A percentile compares a stretch with the other conserved stretches of the same genome.
Evolutionary conservation across 2,888 invertebrate genomes (phyloP).

Genomic region (Oxyscelio sp.): DNA sequence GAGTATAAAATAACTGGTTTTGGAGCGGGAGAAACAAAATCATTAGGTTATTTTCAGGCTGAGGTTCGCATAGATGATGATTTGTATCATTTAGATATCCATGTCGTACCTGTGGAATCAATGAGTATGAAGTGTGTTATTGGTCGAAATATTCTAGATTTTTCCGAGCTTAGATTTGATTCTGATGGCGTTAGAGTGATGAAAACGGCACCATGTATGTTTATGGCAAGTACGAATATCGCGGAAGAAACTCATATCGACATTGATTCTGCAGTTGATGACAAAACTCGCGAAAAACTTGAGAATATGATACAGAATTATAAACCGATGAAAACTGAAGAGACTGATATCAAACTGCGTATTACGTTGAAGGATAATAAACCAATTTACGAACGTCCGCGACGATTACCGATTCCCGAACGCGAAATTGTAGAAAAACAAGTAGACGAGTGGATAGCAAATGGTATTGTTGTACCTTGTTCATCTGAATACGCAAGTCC

Average conservation of each 20-base stretch:
- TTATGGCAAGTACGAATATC: background rate
- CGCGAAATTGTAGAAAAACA: slow-evolving; percentile 76
- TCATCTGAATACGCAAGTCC: slow-evolving; percentile 44
- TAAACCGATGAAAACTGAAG: slow-evolving; percentile 70
- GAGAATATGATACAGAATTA: slow-evolving; percentile 72
- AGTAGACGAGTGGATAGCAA: slow-evolving; percentile 78
- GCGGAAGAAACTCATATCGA: background rate
- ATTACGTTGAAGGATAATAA: slow-evolving; percentile 65
- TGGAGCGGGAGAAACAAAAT: background rate
- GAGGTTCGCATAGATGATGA: slow-evolving; percentile 3
- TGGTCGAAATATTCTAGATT: slow-evolving; percentile 6
- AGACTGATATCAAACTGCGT: slow-evolving; percentile 73
- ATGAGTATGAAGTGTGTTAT: slow-evolving; percentile 21
- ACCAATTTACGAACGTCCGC: slow-evolving; percentile 47
- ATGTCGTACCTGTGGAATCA: background rate
- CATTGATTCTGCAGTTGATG: background rate
- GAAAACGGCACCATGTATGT: background rate
- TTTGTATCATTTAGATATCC: background rate
- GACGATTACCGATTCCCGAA: slow-evolving; percentile 73
- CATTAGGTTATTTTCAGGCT: slow-evolving; percentile 25
- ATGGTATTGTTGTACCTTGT: slow-evolving; percentile 78
- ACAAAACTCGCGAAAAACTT: slow-evolving; percentile 22
- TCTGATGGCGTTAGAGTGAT: background rate
- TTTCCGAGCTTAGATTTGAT: slow-evolving; percentile 16
- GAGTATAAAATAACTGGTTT: slow-evolving; percentile 17